Base-by-base conservation (phyloP, 2,888 invertebrate genomes). In the Pristionchus exspectatus region DNA sequence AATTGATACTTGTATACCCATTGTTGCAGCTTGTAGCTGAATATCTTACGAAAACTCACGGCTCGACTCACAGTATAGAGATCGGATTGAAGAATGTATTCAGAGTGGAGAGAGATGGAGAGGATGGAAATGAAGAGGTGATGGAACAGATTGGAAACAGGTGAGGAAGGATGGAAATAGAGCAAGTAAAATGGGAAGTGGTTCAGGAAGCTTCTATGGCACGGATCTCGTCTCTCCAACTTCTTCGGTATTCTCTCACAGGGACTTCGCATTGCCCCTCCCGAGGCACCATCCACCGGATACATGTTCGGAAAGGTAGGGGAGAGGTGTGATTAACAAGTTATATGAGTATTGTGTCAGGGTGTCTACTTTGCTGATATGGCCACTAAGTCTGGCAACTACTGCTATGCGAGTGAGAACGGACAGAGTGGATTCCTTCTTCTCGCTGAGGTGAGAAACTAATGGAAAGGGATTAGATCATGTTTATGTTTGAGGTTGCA, bases 31-130 rank as follows among this genome's bases (percentile, higher is more conserved):
- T 97, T 90, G 96, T 99, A 30, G 93, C 96, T 86, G 96, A 97
- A 86, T 99, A 98, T 95, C 97, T 98, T 0, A 96, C 96, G 93
- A 99, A 98, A 94, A 99, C 98, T 0, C 98, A 99, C 95, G 99
- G 97, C 0, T 96, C 96, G 9, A 99, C 99, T 0, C 99, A 99
- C 95, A 96, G 96, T 90, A 98, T 97, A 95, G 96, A 96, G 0
- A 95, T 98, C 90, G 96, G 95, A 90, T 90, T 96, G 12, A 83
- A 94, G 24, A 95, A 96, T 86, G 93, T 95, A 18, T 96, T 95
- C 93, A 92, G 92, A 21, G 93, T 95, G 59, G 91, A 93, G 30
- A 95, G 95, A 91, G 92, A 95, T 7, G 93, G 93, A 16, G 96
- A 96, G 91, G 91, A 91, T 1, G 91, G 92, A 24, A 50, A 88